Percentiles rank a stretch among this genome's conserved stretches.
Conservation (phyloP, 92 coral and sea anemone species). For the Phenganax subtilis region DNA sequence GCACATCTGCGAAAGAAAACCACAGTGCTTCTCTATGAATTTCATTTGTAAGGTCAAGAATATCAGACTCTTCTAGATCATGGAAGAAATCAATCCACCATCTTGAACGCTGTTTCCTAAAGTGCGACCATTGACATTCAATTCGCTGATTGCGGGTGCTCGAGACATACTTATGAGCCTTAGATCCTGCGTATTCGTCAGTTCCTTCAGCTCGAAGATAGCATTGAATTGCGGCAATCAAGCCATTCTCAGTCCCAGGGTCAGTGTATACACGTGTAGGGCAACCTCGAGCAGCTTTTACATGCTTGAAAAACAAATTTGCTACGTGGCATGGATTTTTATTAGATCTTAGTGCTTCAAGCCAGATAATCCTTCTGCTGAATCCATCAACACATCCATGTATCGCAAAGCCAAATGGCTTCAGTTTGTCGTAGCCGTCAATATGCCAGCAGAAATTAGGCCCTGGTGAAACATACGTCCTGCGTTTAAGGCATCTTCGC, state of each 20-base stretch:
- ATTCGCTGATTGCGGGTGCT: conserved; percentile 29
- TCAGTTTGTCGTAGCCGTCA: no score
- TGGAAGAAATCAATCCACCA: conserved; percentile 68
- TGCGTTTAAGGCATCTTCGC: no score
- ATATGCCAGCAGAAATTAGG: no score
- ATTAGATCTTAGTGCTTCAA: conserved; percentile 51
- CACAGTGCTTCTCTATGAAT: conserved; percentile 58
- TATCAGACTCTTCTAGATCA: conserved; percentile 57
- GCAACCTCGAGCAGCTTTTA: conserved; percentile 54
- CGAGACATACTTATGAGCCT: conserved; percentile 53
- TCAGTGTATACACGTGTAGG: conserved; percentile 52
- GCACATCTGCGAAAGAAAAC: conserved; percentile 61
- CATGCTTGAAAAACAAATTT: conserved; percentile 32
- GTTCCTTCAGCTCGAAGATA: no score
- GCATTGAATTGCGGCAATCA: conserved; percentile 3
- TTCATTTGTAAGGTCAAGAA: conserved; percentile 55
- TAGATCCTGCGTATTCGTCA: conserved; percentile 39
- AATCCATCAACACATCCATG: conserved; percentile 34
- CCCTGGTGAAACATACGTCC: no score
- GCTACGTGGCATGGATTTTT: conserved; percentile 50
- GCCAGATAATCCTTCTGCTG: conserved; percentile 19
- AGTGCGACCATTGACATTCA: no score
- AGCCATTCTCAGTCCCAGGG: neutral
- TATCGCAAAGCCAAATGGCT: no score
- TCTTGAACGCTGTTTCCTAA: conserved; percentile 44